Evolutionary conservation across 2,888 invertebrate species (phyloP), one percentile per base, ranked within the genome.

Genomic region (Alentia gelatinosa): DNA sequence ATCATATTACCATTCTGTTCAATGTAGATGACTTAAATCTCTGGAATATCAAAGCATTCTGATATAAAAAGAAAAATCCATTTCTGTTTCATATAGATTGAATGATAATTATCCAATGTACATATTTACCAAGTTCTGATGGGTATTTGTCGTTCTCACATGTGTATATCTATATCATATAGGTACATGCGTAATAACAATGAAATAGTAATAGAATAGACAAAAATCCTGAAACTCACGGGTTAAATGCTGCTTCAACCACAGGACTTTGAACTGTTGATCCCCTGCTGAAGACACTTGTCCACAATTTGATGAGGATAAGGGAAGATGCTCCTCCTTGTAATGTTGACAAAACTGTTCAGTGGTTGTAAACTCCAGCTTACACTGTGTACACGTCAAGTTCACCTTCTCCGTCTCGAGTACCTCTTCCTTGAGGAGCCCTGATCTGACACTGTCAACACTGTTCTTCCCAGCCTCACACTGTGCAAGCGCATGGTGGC

Each of bases 281-380:
- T 89, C 89, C 15, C 89, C 89, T 23, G 68, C 26, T 23, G 89
- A 19, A 4, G 74, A n/a, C 3, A 23, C 35, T 15, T 88, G 47
- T 30, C 47, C 26, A 23, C 79, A 56, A n/a, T 3, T 5, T 3
- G 9, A 47, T 47, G 47, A 56, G 56, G 56, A 3, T 9, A 3
- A 56, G 30, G 42, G 39, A 15, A 90, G 37, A 37, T 90, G 90
- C 19, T 26, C 33, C 86, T 90, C 90, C 23, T 63, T 90, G 86
- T 90, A 90, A 33, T 90, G 90, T 26, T 40, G 74, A 40, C 90
- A 86, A 63, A 86, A 90, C 33, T 90, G 86, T 12, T 90, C 90
- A 15, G 86, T 39, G 30, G 42, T 39, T 0, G 19, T 30, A 39
- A 86, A 86, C 4, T 86, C 68, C 26, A 40, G 26, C 37, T 90